Evolutionary conservation across 2,797 vertebrate genomes (phyloP).

Genomic region (Anabacerthia variegaticeps): DNA sequence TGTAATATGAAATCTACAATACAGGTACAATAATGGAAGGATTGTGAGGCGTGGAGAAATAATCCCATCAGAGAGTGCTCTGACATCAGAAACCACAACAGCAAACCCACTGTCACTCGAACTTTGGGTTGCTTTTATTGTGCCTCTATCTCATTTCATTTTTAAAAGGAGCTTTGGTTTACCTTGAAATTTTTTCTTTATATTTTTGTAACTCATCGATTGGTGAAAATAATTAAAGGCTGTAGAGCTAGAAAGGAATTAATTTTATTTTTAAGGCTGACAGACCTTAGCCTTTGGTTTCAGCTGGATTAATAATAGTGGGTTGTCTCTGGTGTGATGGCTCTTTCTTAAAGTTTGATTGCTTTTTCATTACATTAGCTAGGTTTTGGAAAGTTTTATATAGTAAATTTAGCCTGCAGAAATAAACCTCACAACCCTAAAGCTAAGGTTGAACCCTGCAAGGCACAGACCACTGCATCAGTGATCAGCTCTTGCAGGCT

Average conservation of each 20-base stretch:
- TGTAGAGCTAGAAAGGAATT: background rate
- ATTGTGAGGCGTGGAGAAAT: background rate
- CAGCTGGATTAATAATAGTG: constrained; percentile 2
- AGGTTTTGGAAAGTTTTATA: background rate
- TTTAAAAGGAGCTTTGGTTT: background rate
- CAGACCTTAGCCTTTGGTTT: constrained; percentile 2
- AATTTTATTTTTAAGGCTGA: constrained; percentile 17
- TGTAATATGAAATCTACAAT: constrained; percentile 28
- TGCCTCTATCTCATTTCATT: background rate
- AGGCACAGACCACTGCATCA: background rate
- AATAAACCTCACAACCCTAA: background rate
- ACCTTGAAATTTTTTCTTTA: background rate
- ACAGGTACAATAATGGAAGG: background rate
- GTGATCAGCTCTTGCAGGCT: background rate
- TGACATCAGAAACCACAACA: constrained; percentile 26
- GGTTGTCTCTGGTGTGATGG: background rate
- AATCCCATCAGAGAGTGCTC: constrained; percentile 10
- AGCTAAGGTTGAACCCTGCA: background rate
- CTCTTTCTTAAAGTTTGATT: background rate
- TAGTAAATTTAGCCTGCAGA: background rate
- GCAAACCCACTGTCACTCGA: constrained; percentile 8
- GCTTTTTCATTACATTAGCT: constrained; percentile 10
- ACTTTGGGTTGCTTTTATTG: background rate
- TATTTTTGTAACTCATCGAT: background rate
- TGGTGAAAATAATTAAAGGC: constrained; percentile 23